phyloP scores from a whole-genome alignment of 2,888 invertebrate species.

The Caenorhabditis sinica region DNA sequence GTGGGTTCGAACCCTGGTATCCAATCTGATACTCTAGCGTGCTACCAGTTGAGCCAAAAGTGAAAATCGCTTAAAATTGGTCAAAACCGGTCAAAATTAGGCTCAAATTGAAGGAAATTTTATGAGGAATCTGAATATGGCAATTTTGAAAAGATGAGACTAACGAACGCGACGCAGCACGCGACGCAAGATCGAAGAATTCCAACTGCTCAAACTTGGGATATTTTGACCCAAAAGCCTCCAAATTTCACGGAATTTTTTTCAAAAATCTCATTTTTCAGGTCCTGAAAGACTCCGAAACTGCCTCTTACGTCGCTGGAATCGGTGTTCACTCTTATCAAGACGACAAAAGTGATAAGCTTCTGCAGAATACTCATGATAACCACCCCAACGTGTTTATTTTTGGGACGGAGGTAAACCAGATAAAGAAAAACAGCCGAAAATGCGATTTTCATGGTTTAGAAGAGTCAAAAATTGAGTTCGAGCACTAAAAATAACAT shows the following conservation, averaged over 20 bases:
- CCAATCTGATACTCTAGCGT: background rate
- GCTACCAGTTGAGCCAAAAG: background rate
- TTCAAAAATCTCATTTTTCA: background rate
- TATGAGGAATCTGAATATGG: background rate
- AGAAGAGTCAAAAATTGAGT: background rate
- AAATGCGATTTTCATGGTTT: background rate
- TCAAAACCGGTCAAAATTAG: background rate
- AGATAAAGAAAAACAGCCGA: too few relatives aligned
- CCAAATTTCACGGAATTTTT: background rate
- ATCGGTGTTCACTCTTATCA: conserved; percentile 63
- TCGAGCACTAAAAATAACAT: background rate
- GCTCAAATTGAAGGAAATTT: background rate
- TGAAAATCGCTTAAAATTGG: background rate
- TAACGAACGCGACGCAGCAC: background rate
- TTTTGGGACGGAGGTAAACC: conserved; percentile 56
- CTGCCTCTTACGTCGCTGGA: conserved; percentile 48
- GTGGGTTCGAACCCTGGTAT: background rate
- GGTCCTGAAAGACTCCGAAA: conserved; percentile 54
- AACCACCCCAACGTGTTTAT: conserved; percentile 63
- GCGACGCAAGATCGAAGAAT: background rate
- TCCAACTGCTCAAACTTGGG: too few relatives aligned
- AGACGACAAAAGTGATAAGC: conserved; percentile 50
- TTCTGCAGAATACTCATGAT: conserved; percentile 46
- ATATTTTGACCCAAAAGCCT: too few relatives aligned
- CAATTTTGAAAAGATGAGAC: background rate